These are phyloP conservation scores for Hafferia zeledoni DNA, from an alignment of 2,797 vertebrate species.

Conservation along the genomic window DNA sequence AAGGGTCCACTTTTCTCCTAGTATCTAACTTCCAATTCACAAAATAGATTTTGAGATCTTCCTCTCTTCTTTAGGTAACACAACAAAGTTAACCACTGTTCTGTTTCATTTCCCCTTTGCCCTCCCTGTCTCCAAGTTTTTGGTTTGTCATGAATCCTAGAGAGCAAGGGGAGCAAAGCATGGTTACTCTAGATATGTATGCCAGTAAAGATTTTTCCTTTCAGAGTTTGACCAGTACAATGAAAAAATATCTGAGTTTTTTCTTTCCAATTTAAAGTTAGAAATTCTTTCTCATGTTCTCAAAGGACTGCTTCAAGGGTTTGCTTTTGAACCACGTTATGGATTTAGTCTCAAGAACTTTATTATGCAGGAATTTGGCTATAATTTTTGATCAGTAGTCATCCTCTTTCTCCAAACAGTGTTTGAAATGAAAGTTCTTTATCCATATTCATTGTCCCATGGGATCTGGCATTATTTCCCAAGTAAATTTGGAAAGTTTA, in stretches of 20 bases:
- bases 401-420: neutral
- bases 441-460: neutral
- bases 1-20: slow-evolving; percentile 65
- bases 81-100: slow-evolving; percentile 35
- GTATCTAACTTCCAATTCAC: slow-evolving; percentile 36
- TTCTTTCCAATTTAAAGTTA: neutral
- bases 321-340: neutral
- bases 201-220: neutral
- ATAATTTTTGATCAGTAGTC: neutral
- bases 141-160: neutral
- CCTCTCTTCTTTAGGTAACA: slow-evolving; percentile 46
- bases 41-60: slow-evolving; percentile 54
- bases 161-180: neutral
- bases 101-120: slow-evolving; percentile 25
- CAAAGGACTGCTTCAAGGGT: neutral
- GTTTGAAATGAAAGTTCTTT: neutral
- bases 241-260: neutral
- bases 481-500: neutral
- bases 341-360: neutral
- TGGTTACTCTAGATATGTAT: neutral
- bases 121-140: neutral
- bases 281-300: neutral
- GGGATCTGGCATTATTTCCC: neutral
- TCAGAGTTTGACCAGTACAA: neutral
- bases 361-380: neutral